Evolutionary conservation across 35 echinoderm and acorn worm species (phyloP).

Genomic region (Heliocidaris tuberculata): DNA sequence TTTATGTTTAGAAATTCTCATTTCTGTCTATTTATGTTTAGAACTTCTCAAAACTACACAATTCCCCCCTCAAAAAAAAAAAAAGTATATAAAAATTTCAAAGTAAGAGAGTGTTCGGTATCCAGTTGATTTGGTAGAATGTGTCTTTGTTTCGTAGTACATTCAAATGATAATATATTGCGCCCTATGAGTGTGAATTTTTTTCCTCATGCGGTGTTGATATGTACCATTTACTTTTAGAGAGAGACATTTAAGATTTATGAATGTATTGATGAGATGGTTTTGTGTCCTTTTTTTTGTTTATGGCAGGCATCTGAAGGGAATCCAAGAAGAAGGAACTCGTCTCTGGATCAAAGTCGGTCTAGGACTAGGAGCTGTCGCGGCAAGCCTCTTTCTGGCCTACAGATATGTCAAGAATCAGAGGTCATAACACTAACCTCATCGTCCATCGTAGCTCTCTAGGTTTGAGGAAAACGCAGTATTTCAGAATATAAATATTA

Average conservation of each 20-base stretch:
- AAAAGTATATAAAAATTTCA: too few relatives aligned
- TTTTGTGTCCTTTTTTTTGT: slow-evolving; percentile 37
- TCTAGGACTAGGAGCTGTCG: slow-evolving; percentile 57
- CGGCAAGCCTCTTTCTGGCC: slow-evolving; percentile 48
- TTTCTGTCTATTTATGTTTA: too few relatives aligned
- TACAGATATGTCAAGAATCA: slow-evolving; percentile 57
- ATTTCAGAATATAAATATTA: neutral
- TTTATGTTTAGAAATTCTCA: too few relatives aligned
- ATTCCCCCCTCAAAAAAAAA: too few relatives aligned
- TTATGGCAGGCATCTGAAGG: slow-evolving; percentile 70
- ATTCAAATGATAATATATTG: too few relatives aligned
- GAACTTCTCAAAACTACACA: too few relatives aligned
- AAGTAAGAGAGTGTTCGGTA: too few relatives aligned
- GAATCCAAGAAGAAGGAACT: slow-evolving; percentile 66
- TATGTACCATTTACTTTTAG: neutral
- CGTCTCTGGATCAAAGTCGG: slow-evolving; percentile 68
- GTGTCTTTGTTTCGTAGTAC: too few relatives aligned
- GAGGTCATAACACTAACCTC: slow-evolving; percentile 30
- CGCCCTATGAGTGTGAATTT: too few relatives aligned
- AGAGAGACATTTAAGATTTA: neutral
- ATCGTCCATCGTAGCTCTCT: neutral
- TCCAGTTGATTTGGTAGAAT: too few relatives aligned
- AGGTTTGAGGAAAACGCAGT: neutral
- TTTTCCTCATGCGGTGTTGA: too few relatives aligned
- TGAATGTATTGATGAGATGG: neutral